Conservation (phyloP, 2,888 invertebrate species). For the Leptinotarsa rubiginosa region DNA sequence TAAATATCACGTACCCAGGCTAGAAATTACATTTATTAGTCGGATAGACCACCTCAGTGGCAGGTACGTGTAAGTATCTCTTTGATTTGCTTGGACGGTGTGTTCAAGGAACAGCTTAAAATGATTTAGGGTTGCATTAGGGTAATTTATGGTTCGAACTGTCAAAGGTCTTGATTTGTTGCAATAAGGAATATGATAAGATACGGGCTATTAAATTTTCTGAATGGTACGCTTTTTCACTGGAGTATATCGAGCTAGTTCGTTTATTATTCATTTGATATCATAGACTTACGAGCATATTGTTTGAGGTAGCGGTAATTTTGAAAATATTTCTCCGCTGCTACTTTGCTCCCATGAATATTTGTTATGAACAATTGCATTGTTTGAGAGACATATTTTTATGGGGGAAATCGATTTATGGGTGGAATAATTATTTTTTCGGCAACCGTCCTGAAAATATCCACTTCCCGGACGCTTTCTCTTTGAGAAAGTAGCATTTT, state of each 20-base stretch:
- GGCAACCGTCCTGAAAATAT: no score
- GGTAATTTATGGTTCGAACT: conserved; percentile 34
- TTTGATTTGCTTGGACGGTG: conserved; percentile 34
- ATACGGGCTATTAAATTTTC: conserved; percentile 32
- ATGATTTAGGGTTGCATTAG: conserved; percentile 43
- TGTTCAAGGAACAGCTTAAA: conserved; percentile 37
- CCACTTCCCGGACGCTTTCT: no score
- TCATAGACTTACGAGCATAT: background rate
- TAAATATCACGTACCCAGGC: conserved; percentile 33
- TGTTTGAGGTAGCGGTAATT: background rate
- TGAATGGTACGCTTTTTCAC: conserved; percentile 6
- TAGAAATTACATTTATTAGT: conserved; percentile 36
- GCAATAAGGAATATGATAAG: conserved; percentile 22
- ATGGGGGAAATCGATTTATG: no score
- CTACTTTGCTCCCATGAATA: no score
- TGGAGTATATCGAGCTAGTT: conserved; percentile 6
- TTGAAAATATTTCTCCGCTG: background rate
- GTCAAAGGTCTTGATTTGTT: conserved; percentile 36
- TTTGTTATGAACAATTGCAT: background rate
- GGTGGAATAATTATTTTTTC: no score
- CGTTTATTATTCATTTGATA: conserved; percentile 23
- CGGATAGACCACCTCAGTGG: conserved; percentile 37
- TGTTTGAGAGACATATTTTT: no score
- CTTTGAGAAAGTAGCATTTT: no score
- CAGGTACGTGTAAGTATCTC: conserved; percentile 36